Evolutionary conservation across 2,113 vertebrate species (phyloP).

Genomic region (Dasyurus viverrinus): DNA sequence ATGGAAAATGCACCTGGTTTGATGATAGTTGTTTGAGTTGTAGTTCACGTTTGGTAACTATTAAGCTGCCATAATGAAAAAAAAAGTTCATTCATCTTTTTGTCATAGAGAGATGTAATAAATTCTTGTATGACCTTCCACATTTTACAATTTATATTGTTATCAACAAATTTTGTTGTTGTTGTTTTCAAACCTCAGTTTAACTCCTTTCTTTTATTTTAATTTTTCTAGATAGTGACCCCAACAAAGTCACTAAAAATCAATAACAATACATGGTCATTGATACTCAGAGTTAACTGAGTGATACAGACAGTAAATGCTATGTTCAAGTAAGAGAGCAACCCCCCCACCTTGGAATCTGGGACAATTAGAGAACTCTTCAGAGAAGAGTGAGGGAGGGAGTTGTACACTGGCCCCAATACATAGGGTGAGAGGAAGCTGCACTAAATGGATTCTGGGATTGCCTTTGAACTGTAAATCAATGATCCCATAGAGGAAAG

Average conservation of each 20-base stretch:
- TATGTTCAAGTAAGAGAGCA: neutral
- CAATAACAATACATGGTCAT: neutral
- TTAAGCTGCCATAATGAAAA: neutral
- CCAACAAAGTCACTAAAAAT: neutral
- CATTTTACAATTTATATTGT: neutral
- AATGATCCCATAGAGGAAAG: neutral
- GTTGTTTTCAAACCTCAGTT: neutral
- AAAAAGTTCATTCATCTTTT: neutral
- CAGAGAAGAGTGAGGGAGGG: neutral
- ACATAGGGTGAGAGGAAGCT: neutral
- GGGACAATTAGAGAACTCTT: neutral
- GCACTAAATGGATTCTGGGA: neutral
- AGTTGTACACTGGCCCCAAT: neutral
- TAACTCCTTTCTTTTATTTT: neutral
- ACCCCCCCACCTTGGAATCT: neutral
- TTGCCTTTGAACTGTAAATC: neutral
- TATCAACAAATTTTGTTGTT: neutral
- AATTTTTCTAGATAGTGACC: neutral
- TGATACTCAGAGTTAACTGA: neutral
- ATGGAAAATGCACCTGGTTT: conserved; percentile 26
- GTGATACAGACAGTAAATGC: neutral
- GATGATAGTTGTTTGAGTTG: neutral
- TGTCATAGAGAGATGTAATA: neutral
- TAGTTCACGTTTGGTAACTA: conserved; percentile 9
- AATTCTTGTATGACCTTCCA: neutral